Percentiles rank a stretch among this genome's conserved stretches.
These are phyloP conservation scores for Torymus tubicola DNA, from an alignment of 2,888 invertebrate species.

Conservation along the genomic window DNA sequence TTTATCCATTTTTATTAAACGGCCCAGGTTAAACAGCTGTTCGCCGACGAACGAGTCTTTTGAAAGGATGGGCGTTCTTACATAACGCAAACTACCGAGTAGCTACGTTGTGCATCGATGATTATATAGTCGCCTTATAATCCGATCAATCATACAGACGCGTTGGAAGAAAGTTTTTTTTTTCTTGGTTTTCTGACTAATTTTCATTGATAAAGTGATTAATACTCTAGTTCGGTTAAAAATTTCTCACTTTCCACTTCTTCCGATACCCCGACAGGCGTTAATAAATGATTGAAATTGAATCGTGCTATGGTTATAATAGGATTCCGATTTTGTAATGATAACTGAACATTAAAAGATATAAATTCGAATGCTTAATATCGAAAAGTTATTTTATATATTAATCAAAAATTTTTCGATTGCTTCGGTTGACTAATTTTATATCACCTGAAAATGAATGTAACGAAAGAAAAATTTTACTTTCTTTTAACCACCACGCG, in stretches of 20 bases:
- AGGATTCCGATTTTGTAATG: slow-evolving; percentile 23
- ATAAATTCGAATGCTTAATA: too few species aligned
- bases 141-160: background rate
- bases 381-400: too few species aligned
- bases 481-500: too few species aligned
- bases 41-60: background rate
- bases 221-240: background rate
- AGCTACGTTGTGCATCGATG: background rate
- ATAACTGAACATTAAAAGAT: background rate
- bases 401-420: too few species aligned
- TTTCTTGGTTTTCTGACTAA: background rate
- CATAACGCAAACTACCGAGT: background rate
- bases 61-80: slow-evolving; percentile 7
- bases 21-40: background rate
- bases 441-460: too few species aligned
- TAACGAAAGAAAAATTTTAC: background rate
- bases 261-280: background rate
- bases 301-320: background rate
- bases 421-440: too few species aligned
- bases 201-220: slow-evolving; percentile 19
- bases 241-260: slow-evolving; percentile 30
- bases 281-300: slow-evolving; percentile 13
- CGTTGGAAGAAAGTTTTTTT: slow-evolving; percentile 4
- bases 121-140: slow-evolving; percentile 18
- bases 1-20: background rate